phyloP scores from a whole-genome alignment of 2,113 vertebrate species.

The Trogon melanurus region DNA sequence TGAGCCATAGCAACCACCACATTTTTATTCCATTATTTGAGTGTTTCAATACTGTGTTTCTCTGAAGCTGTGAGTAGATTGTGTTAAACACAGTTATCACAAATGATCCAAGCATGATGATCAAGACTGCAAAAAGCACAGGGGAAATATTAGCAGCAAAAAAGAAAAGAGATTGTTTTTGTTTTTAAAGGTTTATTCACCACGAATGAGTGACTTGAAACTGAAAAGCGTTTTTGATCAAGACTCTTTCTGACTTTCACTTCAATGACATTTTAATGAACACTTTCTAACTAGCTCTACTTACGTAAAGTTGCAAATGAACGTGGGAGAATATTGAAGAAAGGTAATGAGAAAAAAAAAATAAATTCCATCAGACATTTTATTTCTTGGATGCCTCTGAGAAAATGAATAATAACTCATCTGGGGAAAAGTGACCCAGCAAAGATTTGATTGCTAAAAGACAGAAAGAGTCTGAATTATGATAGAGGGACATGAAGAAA shows the following conservation, averaged over 20 bases:
- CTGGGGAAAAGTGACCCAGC: background rate
- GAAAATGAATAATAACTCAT: constrained; percentile 44
- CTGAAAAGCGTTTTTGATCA: constrained; percentile 55
- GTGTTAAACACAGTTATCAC: background rate
- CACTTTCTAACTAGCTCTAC: constrained; percentile 44
- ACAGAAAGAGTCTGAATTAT: background rate
- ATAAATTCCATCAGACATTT: constrained; percentile 2
- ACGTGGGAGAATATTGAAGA: constrained; percentile 29
- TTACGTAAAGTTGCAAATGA: constrained; percentile 38
- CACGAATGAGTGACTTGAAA: constrained; percentile 41
- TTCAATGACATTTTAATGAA: constrained; percentile 65
- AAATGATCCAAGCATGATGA: background rate
- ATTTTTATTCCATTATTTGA: background rate
- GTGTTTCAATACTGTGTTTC: background rate
- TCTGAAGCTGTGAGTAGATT: background rate
- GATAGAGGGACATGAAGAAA: background rate
- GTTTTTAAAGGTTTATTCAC: constrained; percentile 33
- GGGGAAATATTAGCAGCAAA: background rate
- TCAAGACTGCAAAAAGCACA: background rate
- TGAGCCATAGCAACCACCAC: background rate
- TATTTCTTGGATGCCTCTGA: constrained; percentile 34
- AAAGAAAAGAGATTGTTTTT: background rate
- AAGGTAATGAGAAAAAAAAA: background rate
- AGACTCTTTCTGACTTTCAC: constrained; percentile 12
- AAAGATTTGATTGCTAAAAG: background rate